Percentiles rank a stretch among this genome's conserved stretches.
Evolutionary conservation across 2,888 invertebrate genomes (phyloP).

Genomic region (Microctonus hyperodae): DNA sequence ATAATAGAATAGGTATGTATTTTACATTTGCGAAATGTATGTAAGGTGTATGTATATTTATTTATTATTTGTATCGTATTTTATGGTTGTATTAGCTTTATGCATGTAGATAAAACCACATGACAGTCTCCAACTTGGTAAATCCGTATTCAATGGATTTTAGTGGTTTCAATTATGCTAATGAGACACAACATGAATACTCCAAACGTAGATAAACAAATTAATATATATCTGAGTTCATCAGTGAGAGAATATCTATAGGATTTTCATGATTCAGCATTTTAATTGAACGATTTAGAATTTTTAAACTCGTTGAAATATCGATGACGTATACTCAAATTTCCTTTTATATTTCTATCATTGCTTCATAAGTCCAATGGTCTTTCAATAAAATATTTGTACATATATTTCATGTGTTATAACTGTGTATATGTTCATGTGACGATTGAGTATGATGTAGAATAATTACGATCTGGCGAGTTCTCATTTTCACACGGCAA

Average conservation of each 20-base stretch:
- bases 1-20: neutral
- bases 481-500: slow-evolving; percentile 30
- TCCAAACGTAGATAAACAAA: slow-evolving; percentile 27
- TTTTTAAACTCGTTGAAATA: slow-evolving; percentile 23
- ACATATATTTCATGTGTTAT: neutral
- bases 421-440: neutral
- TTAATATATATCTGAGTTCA: slow-evolving; percentile 26
- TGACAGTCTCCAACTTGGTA: slow-evolving; percentile 28
- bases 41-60: slow-evolving; percentile 8
- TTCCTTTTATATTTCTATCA: neutral
- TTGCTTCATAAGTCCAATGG: neutral
- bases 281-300: slow-evolving; percentile 27
- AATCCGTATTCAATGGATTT: slow-evolving; percentile 54
- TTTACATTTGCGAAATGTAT: slow-evolving; percentile 10
- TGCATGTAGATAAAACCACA: slow-evolving; percentile 3
- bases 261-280: slow-evolving; percentile 43
- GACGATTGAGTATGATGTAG: neutral
- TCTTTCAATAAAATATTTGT: neutral
- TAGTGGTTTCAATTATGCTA: slow-evolving; percentile 57
- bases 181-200: slow-evolving; percentile 48
- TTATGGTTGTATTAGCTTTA: no score
- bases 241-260: slow-evolving; percentile 34
- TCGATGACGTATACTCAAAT: neutral
- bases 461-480: slow-evolving; percentile 9
- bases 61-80: no score